phyloP scores from a whole-genome alignment of 2,888 invertebrate genomes.

The Chironomus riparius region DNA sequence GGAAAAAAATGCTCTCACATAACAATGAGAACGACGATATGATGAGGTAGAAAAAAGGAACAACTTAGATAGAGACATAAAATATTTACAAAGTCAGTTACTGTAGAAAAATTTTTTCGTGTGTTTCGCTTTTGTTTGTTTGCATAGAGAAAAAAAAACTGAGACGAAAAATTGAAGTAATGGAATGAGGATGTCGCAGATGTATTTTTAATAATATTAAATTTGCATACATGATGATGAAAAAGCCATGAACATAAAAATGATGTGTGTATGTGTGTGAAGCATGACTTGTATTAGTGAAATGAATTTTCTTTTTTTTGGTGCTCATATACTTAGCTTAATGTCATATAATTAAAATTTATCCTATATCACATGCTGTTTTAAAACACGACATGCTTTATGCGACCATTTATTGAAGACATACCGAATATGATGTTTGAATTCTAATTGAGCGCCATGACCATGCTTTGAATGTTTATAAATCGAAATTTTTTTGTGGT shows the following conservation, averaged over 20 bases:
- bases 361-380: too few species aligned
- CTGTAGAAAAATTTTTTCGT: too few species aligned
- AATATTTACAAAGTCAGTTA: slow-evolving; percentile 2
- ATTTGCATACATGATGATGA: slow-evolving; percentile 22
- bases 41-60: background rate
- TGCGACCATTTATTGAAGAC: too few species aligned
- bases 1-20: too few species aligned
- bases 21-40: too few species aligned
- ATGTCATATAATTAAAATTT: slow-evolving; percentile 18
- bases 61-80: background rate
- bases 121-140: too few species aligned
- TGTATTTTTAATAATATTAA: slow-evolving; percentile 25
- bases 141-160: background rate
- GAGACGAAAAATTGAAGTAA: background rate
- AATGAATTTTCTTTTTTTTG: background rate
- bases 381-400: too few species aligned
- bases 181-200: slow-evolving; percentile 14
- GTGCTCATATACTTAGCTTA: background rate
- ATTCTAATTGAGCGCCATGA: too few species aligned
- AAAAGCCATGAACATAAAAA: background rate
- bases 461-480: too few species aligned
- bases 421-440: too few species aligned
- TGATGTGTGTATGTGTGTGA: background rate
- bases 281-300: background rate
- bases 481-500: too few species aligned